A percentile compares a stretch with the other conserved stretches of the same genome.
phyloP scores from a whole-genome alignment of 2,888 invertebrate species.

The Dascillus cervinus region DNA sequence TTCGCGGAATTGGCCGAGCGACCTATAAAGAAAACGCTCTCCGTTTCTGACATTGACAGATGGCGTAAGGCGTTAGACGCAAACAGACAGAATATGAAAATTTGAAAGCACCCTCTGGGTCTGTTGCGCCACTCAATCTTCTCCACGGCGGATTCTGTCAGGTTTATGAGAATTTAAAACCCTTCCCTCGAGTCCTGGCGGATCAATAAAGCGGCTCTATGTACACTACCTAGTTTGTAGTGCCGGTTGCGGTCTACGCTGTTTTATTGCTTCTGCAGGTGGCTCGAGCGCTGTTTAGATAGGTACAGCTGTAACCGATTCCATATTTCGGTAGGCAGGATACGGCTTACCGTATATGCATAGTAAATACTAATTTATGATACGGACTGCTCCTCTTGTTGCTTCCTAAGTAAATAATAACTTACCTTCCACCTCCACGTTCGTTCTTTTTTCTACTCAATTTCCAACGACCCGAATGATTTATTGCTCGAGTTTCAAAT shows the following conservation, averaged over 20 bases:
- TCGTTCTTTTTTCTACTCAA: no score
- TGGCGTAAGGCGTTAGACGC: slow-evolving; percentile 29
- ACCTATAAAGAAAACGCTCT: slow-evolving; percentile 27
- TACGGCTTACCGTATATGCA: slow-evolving; percentile 11
- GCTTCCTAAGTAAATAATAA: no score
- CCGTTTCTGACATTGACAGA: slow-evolving; percentile 31
- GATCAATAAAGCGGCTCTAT: slow-evolving; percentile 29
- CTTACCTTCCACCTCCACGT: no score
- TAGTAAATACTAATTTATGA: slow-evolving; percentile 18
- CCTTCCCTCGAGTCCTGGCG: slow-evolving; percentile 26
- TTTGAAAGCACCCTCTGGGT: slow-evolving; percentile 31
- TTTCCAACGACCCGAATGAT: no score
- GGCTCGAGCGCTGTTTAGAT: slow-evolving; percentile 11
- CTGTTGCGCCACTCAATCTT: slow-evolving; percentile 33
- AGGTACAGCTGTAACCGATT: no score
- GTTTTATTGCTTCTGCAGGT: slow-evolving; percentile 22
- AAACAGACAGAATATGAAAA: slow-evolving; percentile 35
- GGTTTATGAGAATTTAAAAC: slow-evolving; percentile 39
- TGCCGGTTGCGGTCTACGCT: slow-evolving; percentile 18
- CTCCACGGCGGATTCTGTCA: slow-evolving; percentile 32
- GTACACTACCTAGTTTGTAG: slow-evolving; percentile 24
- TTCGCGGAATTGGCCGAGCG: slow-evolving; percentile 31
- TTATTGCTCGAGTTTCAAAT: no score
- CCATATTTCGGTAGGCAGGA: slow-evolving; percentile 13
- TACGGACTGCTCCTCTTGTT: no score